A percentile compares a stretch with the other conserved stretches of the same genome.
phyloP scores from a whole-genome alignment of 2,797 vertebrate species.

The Sternarchorhynchus goeldii region DNA sequence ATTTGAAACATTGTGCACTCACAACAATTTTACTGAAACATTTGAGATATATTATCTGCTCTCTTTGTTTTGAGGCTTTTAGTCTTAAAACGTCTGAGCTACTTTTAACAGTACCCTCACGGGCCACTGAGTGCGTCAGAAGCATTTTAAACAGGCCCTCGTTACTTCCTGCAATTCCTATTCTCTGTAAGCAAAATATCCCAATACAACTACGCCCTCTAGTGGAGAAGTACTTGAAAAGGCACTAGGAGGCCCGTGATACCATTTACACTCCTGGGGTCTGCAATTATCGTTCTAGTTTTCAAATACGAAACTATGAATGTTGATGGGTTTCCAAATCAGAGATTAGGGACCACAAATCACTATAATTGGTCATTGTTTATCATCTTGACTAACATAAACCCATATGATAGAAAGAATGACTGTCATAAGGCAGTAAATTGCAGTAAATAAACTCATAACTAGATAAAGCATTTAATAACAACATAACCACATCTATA shows the following conservation, averaged over 20 bases:
- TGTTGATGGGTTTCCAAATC: not conserved
- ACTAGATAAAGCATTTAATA: conserved; percentile 37
- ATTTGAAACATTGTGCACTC: not conserved
- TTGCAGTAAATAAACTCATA: not conserved
- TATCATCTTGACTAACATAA: not conserved
- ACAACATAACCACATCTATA: conserved; percentile 27
- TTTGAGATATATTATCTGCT: too few species aligned
- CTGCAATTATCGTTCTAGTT: too few species aligned
- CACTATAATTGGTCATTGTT: not conserved
- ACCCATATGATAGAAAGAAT: too few species aligned
- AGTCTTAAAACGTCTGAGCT: too few species aligned
- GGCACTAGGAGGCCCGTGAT: not conserved
- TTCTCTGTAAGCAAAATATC: not conserved
- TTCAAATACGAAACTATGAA: not conserved
- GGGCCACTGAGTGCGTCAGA: too few species aligned
- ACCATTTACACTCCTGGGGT: too few species aligned
- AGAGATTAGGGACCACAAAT: not conserved
- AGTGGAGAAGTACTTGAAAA: conserved; percentile 18
- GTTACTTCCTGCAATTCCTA: not conserved
- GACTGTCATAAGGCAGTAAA: too few species aligned
- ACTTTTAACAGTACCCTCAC: too few species aligned
- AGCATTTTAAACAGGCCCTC: not conserved
- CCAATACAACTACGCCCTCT: conserved; percentile 17
- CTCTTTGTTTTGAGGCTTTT: too few species aligned
- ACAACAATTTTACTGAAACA: not conserved